Percentiles rank a stretch among this genome's conserved stretches.
phyloP scores from a whole-genome alignment of 2,888 invertebrate species.

The Diplolepis rosae region DNA sequence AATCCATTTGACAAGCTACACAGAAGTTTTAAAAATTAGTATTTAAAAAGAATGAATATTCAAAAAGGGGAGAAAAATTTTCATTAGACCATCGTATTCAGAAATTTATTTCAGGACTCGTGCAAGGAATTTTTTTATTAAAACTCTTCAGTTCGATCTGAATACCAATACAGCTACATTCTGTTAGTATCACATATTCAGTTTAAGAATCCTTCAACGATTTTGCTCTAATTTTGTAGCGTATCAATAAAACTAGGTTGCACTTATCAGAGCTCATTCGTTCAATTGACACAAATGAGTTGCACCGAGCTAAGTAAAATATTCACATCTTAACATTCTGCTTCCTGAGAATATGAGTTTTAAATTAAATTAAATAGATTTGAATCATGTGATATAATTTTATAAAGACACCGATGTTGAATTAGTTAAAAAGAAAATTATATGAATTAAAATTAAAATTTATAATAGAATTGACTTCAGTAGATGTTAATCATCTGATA shows the following conservation, averaged over 20 bases:
- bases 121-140: conserved; percentile 1
- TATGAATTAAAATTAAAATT: too few relatives aligned
- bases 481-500: too few relatives aligned
- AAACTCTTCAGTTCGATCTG: not conserved
- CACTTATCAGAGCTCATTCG: not conserved
- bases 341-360: too few relatives aligned
- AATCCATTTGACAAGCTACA: too few relatives aligned
- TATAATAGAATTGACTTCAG: too few relatives aligned
- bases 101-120: not conserved
- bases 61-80: not conserved
- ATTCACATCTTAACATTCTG: too few relatives aligned
- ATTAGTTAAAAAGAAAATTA: too few relatives aligned
- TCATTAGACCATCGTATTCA: not conserved
- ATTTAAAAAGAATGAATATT: not conserved
- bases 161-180: conserved; percentile 7
- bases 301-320: not conserved
- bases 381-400: too few relatives aligned
- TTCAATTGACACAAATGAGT: not conserved
- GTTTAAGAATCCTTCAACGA: conserved; percentile 14
- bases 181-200: conserved; percentile 1
- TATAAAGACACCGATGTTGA: too few relatives aligned
- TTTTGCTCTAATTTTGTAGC: conserved; percentile 23
- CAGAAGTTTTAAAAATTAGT: not conserved
- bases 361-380: too few relatives aligned
- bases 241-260: not conserved